Percentiles rank a stretch among this genome's conserved stretches.
phyloP scores from a whole-genome alignment of 2,113 vertebrate species.

The Myxocyprinus asiaticus region DNA sequence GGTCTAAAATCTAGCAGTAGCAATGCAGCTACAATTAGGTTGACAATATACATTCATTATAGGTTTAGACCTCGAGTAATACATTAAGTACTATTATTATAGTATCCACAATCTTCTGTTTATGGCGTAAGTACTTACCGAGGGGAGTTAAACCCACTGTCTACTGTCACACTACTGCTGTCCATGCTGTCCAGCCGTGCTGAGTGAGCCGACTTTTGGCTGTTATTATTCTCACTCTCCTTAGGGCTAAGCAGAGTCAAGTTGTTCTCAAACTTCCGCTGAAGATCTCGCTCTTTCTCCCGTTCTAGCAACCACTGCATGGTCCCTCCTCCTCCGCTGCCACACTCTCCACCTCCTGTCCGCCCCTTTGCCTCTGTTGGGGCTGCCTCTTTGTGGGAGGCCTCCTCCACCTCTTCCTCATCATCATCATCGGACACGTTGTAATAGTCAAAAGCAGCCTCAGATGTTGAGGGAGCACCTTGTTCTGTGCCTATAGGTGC shows the following conservation, averaged over 20 bases:
- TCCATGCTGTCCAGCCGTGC: conserved; percentile 98
- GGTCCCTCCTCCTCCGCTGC: conserved; percentile 80
- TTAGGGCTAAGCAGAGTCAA: conserved; percentile 94
- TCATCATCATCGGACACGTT: conserved; percentile 89
- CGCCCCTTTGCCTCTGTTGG: conserved; percentile 84
- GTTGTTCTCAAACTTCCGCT: conserved; percentile 96
- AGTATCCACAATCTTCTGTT: too few species aligned
- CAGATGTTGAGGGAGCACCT: conserved; percentile 79
- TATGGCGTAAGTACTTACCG: conserved; percentile 79
- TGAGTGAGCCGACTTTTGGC: conserved; percentile 93
- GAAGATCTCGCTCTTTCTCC: conserved; percentile 93
- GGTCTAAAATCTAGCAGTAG: too few species aligned
- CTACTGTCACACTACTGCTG: conserved; percentile 98
- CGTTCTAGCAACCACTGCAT: conserved; percentile 98
- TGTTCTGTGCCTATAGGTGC: conserved; percentile 85
- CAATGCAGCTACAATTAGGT: too few species aligned
- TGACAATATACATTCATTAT: not conserved
- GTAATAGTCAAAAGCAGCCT: conserved; percentile 94
- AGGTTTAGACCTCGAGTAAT: too few species aligned
- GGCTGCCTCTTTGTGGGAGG: conserved; percentile 83
- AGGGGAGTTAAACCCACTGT: conserved; percentile 99
- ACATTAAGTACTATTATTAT: too few species aligned
- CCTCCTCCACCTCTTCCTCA: conserved; percentile 78
- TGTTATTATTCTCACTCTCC: conserved; percentile 90
- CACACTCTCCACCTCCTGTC: conserved; percentile 80